Percentiles rank a stretch among this genome's conserved stretches.
phyloP scores from a whole-genome alignment of 2,888 invertebrate species.

The Choreutis nemorana region DNA sequence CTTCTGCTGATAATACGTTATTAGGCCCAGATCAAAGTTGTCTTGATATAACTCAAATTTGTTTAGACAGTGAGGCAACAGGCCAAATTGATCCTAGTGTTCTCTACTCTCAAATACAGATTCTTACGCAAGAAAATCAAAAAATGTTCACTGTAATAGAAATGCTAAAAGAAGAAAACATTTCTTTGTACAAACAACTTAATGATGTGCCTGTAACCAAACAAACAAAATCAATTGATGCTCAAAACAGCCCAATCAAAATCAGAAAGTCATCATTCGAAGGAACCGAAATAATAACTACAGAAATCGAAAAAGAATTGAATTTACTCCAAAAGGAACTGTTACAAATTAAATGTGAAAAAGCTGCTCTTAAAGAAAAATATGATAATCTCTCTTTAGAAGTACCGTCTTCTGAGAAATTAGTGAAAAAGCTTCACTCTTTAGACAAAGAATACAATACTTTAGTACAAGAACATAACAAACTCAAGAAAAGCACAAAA shows the following conservation, averaged over 20 bases:
- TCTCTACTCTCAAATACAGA: slow-evolving; percentile 22
- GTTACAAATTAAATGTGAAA: slow-evolving; percentile 20
- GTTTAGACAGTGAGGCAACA: slow-evolving; percentile 25
- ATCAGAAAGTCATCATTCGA: slow-evolving; percentile 11
- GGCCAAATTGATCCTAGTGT: too few relatives aligned
- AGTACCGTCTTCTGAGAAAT: slow-evolving; percentile 25
- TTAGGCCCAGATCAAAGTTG: slow-evolving; percentile 39
- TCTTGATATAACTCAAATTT: slow-evolving; percentile 34
- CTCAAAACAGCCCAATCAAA: slow-evolving; percentile 25
- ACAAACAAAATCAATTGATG: slow-evolving; percentile 13
- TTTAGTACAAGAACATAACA: slow-evolving; percentile 25
- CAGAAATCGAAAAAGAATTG: slow-evolving; percentile 19
- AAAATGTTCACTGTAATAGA: slow-evolving; percentile 20
- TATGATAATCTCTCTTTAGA: slow-evolving; percentile 32
- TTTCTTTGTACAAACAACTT: slow-evolving; percentile 22
- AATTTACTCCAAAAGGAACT: slow-evolving; percentile 22
- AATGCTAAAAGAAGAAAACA: slow-evolving; percentile 29
- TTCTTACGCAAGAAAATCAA: slow-evolving; percentile 18
- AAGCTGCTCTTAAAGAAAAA: slow-evolving; percentile 27
- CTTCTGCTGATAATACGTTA: slow-evolving; percentile 38
- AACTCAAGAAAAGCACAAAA: slow-evolving; percentile 25
- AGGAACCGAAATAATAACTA: slow-evolving; percentile 12
- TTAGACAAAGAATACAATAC: slow-evolving; percentile 28
- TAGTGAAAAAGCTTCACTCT: slow-evolving; percentile 27
- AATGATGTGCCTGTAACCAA: slow-evolving; percentile 15